Evolutionary conservation across 1,140 invertebrate genomes (phyloP), one percentile per base, ranked within the genome.

Genomic region (Coelopa frigida): DNA sequence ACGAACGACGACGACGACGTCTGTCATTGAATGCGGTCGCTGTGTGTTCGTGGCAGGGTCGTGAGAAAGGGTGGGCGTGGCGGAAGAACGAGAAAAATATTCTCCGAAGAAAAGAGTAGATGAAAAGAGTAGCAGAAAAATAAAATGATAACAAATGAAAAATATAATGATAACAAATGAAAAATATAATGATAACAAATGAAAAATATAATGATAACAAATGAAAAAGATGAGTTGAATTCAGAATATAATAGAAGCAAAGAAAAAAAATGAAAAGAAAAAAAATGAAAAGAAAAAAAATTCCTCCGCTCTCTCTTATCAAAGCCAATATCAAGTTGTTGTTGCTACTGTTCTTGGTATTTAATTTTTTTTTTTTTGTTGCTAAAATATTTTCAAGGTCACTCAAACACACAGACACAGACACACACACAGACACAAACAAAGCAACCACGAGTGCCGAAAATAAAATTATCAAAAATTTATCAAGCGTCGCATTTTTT

Each of bases 401-500:
- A 29, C 27, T 8, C 14, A 29, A 29, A 29, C 8, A 10, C n/a
- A 5, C 14, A 36, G 2, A 39, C 37, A 3, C 18, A 21, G 10
- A 39, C 20, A 39, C 18, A 39, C 37, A 39, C 15, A 38, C 36
- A 17, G 15, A 38, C n/a, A 38, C 20, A 10, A 38, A 38, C 12
- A 1, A 10, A 24, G 21, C 27, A 29, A 10, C 14, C 8, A 29
- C n/a, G n/a, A n/a, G n/a, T n/a, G n/a, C n/a, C n/a, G n/a, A n/a
- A n/a, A n/a, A n/a, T n/a, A n/a, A n/a, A n/a, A n/a, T n/a, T n/a
- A 29, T 29, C 14, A 14, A 29, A 14, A 29, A 29, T 14, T 29
- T 29, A 10, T 29, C 8, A 29, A 10, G 27, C 8, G 27, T 8
- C 27, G 27, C 14, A 14, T 14, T 29, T 29, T 29, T 29, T 29